Evolutionary conservation across 35 echinoderm and acorn worm species (phyloP).

Genomic region (Chiridota heheva): DNA sequence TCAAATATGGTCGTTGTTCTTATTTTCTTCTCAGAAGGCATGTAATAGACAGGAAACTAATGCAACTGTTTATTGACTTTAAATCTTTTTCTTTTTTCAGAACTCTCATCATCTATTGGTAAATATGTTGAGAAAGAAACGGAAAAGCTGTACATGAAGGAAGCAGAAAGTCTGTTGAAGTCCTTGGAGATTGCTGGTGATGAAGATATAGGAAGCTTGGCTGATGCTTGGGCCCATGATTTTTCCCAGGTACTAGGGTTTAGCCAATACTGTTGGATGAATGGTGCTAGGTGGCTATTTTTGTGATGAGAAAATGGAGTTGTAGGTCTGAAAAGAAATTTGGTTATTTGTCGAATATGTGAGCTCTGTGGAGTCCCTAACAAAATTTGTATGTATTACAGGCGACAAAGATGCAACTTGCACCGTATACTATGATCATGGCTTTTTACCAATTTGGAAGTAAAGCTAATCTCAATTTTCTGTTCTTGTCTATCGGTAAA

Average conservation of each 20-base stretch:
- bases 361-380: too few species aligned
- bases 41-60: not conserved
- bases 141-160: conserved; percentile 49
- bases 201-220: conserved; percentile 83
- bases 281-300: not conserved
- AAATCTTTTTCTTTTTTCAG: conserved; percentile 45
- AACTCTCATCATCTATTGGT: conserved; percentile 56
- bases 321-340: too few species aligned
- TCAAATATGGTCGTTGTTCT: too few species aligned
- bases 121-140: conserved; percentile 74
- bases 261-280: not conserved
- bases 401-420: too few species aligned
- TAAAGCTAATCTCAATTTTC: too few species aligned
- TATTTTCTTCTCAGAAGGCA: not conserved
- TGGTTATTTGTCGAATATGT: too few species aligned
- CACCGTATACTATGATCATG: too few species aligned
- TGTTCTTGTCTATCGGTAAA: conserved; percentile 52
- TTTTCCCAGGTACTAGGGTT: conserved; percentile 71
- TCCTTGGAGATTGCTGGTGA: conserved; percentile 61
- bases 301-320: too few species aligned
- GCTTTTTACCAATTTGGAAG: too few species aligned
- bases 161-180: conserved; percentile 46
- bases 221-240: conserved; percentile 79
- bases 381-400: too few species aligned
- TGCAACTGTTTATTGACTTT: not conserved